Base-by-base conservation (phyloP, 1,140 invertebrate genomes). In the Tetragonula clypearis region DNA sequence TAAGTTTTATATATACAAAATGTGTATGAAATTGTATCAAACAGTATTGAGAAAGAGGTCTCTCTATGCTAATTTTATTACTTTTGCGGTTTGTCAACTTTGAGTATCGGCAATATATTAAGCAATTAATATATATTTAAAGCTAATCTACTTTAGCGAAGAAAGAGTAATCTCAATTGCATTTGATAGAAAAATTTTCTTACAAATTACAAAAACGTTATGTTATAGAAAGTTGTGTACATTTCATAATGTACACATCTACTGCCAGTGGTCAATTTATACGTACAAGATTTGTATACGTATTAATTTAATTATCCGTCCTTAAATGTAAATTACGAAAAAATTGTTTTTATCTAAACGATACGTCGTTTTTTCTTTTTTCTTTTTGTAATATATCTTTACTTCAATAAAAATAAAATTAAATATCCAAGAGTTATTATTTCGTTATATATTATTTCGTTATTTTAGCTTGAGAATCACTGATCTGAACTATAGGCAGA, bases 1-100 rank as follows among this genome's bases (percentile, higher is more conserved):
- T 90, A 91, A 23, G 49, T 86, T 86, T 89, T 88, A 79, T 72
- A 89, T 55, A 53, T 88, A 73, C 35, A 74, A 12, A 12, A 35
- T 73, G 68, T 82, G 41, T 87, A n/a, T 62, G 60, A 19, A 79
- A 49, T 35, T 79, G 49, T 78, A 73, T 78, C 53, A 65, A 12
- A 19, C 66, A 75, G 53, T 35, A 19, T 19, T 53, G 77, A 53
- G 21, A 55, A 72, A 6, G 5, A 1, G 12, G 21, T 8, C 56
- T 86, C 41, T 84, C 60, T 4, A 35, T 35, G 35, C 35, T 87
- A 81, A 23, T 26, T 30, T 79, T 79, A 56, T 69, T 62, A 58
- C 41, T 72, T 60, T 62, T 49, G 8, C 56, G 68, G 30, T 68
- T 21, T 35, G 49, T 58, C 12, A 41, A 66, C 17, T 4, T 56